phyloP scores from a whole-genome alignment of 1,140 invertebrate genomes.

The Cephus cinctus region DNA sequence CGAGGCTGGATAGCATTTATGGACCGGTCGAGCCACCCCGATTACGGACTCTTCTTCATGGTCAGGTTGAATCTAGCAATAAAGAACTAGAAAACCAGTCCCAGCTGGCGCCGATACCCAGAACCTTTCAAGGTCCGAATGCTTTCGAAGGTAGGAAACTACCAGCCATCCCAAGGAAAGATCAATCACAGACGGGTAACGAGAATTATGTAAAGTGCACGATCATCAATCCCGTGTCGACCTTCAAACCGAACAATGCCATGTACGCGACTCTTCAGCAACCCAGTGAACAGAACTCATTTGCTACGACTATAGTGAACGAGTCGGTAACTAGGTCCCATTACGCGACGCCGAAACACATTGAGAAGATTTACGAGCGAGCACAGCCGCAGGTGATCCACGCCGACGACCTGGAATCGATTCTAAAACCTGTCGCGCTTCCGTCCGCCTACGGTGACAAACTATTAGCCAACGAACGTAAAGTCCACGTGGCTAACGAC shows the following conservation, averaged over 20 bases:
- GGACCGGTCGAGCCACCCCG: constrained; percentile 21
- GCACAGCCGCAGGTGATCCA: constrained; percentile 38
- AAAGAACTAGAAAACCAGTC: too few relatives aligned
- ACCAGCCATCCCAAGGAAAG: too few relatives aligned
- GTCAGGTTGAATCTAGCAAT: constrained; percentile 10
- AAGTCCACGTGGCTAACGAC: too few relatives aligned
- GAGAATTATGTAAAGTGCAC: too few relatives aligned
- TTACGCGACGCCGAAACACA: constrained; percentile 27
- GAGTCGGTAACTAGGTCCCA: constrained; percentile 17
- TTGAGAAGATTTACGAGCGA: constrained; percentile 40
- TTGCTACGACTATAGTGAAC: background rate
- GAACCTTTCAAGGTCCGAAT: too few relatives aligned
- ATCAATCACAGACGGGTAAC: too few relatives aligned
- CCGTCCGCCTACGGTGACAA: constrained; percentile 35
- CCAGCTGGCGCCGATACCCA: too few relatives aligned
- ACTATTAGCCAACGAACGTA: too few relatives aligned
- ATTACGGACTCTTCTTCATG: constrained; percentile 21
- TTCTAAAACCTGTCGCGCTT: constrained; percentile 26
- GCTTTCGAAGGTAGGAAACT: too few relatives aligned
- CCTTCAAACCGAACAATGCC: constrained; percentile 30
- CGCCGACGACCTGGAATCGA: constrained; percentile 31
- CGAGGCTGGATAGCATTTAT: constrained; percentile 14
- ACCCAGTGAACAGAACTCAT: constrained; percentile 20
- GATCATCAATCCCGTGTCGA: constrained; percentile 17
- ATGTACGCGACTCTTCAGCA: constrained; percentile 20